Evolutionary conservation across 1,140 invertebrate genomes (phyloP), one percentile per base, ranked within the genome.

Genomic region (Drosophila pseudoananassae): DNA sequence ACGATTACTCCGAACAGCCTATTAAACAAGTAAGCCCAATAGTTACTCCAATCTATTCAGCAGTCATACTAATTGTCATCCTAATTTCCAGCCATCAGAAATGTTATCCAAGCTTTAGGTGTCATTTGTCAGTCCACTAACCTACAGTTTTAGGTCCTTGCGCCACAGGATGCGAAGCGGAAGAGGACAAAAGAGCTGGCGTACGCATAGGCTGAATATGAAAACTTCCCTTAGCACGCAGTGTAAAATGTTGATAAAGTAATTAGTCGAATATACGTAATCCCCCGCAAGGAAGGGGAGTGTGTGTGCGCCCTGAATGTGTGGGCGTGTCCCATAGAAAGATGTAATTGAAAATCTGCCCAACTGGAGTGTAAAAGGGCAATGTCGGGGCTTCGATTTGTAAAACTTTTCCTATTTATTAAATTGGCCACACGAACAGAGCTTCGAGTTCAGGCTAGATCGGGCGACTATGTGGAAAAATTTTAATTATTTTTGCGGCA

Each of bases 231-330:
- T 52, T 54, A 49, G 58, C 45, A 55, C 66, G 27, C 55, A 66
- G 66, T 57, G 74, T 78, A 82, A 87, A 87, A 87, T 87, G 78
- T 87, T 87, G 83, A 87, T 88, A 70, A 82, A 88, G 83, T 88
- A 87, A 87, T 87, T 87, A 87, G 78, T 87, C 76, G 75, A 66
- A 81, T 87, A 81, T 87, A 82, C 53, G 64, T 56, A 54, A 70
- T 74, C 53, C 40, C 47, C 15, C 31, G 25, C 17, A 56, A 38
- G 10, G 49, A 49, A 17, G 40, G 29, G 25, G 61, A 5, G 29
- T 66, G 29, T 57, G 47, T 47, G 47, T 43, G 1, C 12, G 12
- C 15, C 36, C 17, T 40, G 54, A 38, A 51, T 57, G 52, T 57
- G 57, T 61, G 29, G 56, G 53, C 59, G 58, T 68, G 50, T 50